phyloP scores from a whole-genome alignment of 2,888 invertebrate species.

The Aproaerema taeniolella region DNA sequence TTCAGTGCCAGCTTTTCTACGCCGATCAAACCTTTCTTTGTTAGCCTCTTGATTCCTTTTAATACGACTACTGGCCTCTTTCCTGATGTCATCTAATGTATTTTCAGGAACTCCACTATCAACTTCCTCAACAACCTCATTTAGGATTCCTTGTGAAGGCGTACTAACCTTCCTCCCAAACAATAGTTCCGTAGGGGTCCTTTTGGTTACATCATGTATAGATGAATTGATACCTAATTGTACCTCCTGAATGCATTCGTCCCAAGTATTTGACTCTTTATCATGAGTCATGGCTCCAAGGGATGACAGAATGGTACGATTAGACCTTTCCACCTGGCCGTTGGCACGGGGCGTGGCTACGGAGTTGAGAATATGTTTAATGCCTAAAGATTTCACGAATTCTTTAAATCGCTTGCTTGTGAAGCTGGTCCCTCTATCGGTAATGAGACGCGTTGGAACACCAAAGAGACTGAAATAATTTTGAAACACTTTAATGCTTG shows the following conservation, averaged over 20 bases:
- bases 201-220: conserved; percentile 11
- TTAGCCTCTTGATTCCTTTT: conserved; percentile 7
- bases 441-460: not conserved
- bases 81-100: conserved; percentile 7
- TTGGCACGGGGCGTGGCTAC: conserved; percentile 25
- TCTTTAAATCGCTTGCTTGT: conserved; percentile 10
- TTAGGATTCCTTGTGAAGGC: conserved; percentile 1
- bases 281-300: conserved; percentile 14
- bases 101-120: not conserved
- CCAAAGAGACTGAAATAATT: not conserved
- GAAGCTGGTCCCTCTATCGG: conserved; percentile 3
- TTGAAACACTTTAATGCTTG: not conserved
- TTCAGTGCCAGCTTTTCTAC: conserved; percentile 6
- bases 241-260: conserved; percentile 10
- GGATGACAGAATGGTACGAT: conserved; percentile 20
- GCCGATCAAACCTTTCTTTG: conserved; percentile 13
- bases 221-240: conserved; percentile 19
- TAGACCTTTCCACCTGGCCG: conserved; percentile 23
- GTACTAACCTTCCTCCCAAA: conserved; percentile 1
- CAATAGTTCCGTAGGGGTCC: conserved; percentile 1
- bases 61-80: not conserved
- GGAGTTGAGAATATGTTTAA: conserved; percentile 19
- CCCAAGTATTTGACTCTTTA: conserved; percentile 12
- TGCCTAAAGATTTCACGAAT: not conserved
- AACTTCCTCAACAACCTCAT: not conserved